Evolutionary conservation across 2,888 invertebrate species (phyloP), one percentile per base, ranked within the genome.

Genomic region (Andrena trimmerana): DNA sequence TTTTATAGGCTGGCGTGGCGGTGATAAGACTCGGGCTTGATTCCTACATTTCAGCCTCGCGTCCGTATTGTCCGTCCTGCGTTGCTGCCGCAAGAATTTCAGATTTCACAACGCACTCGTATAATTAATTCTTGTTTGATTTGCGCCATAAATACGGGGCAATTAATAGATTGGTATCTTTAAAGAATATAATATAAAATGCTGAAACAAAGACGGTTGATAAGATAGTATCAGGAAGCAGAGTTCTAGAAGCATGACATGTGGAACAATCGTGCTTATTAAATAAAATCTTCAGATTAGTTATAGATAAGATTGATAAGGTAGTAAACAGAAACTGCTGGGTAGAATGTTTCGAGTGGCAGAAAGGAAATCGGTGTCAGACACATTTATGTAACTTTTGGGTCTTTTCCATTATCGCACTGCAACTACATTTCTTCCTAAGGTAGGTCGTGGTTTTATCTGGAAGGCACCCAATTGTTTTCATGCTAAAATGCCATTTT

Each of bases 221-320:
- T 77, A 73, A 77, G 77, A 77, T 77, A 57, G 42, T n/a, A 6
- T n/a, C 2, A 29, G 27, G 54, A n/a, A 48, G 8, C 27, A 27
- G 1, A 33, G 20, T 33, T 31, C 3, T 10, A 33, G n/a, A 33
- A 48, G 42, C 27, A 20, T 4, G 1, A 29, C 31, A 5, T 5
- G 10, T 27, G 31, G 27, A 31, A 24, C 16, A 54, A 29, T 42
- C 16, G 24, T 74, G 31, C 48, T 42, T 42, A 74, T 29, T 24
- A 42, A 67, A 20, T 8, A 52, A 8, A 7, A 31, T 29, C 16
- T 66, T 16, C 13, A 31, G 29, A 74, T 42, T 24, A 33, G 2
- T 31, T 67, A 7, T 8, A 24, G 62, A 71, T 71, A 54, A 57
- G 73, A n/a, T 24, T 20, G 63, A 77, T 73, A 77, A 77, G 63